Evolutionary conservation across 2,113 vertebrate genomes (phyloP), one percentile per base, ranked within the genome.

Genomic region (Dryoscopus gambensis): DNA sequence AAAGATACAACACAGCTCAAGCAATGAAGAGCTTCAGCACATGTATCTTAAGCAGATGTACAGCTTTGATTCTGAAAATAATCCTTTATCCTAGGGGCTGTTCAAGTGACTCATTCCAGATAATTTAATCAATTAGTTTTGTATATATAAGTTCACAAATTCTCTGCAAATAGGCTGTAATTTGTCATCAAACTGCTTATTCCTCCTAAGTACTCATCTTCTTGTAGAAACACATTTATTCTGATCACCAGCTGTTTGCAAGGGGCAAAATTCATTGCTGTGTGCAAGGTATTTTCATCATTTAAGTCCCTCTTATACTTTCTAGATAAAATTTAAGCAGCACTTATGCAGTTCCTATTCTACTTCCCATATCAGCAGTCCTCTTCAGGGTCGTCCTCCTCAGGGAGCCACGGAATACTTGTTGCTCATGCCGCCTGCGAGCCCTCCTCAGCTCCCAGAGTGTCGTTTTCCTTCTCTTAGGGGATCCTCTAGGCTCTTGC

Each of bases 1-100:
- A 75, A 91, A 71, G 52, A 81, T 71, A 95, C 35, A 84, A 62
- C 25, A 94, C 69, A 90, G 46, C 87, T 96, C 84, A 93, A 93
- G 67, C 30, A 77, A 17, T 64, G 50, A 87, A 52, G 37, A 69
- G 33, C 35, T 88, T 89, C 60, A 59, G 62, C 42, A 40, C 14
- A 17, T 5, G 14, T 44, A 31, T 50, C 46, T 59, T 73, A 76
- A 84, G 63, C 42, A 87, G 59, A 50, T 50, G 30, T 49, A 63
- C 28, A 60, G 49, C 33, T 94, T 80, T 64, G 79, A 35, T 75
- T 87, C 73, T 68, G 76, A 93, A 93, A 97, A 74, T 13, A 88
- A 46, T 60, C 49, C 52, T 59, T 76, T n/a, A 82, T 74, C 56
- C 52, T 68, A 31, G 35, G 35, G 39, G 35, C n/a, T 81, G 56